Evolutionary conservation across 2,113 vertebrate genomes (phyloP).

Genomic region (Coptodon rendalli): DNA sequence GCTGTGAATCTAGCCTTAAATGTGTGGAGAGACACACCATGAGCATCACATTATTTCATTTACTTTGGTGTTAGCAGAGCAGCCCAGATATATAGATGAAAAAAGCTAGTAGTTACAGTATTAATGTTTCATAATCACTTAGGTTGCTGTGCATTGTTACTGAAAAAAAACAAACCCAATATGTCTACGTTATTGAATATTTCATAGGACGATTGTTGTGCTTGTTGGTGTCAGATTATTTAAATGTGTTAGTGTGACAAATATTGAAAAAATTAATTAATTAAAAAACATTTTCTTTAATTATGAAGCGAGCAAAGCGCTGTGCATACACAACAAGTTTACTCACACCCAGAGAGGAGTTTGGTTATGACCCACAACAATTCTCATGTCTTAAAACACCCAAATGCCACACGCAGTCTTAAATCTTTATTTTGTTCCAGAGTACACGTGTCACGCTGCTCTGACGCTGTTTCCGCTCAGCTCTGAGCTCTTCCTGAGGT

Average conservation of each 20-base stretch:
- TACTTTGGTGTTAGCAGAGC: neutral
- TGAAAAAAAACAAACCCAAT: neutral
- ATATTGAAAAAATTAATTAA: fast-evolving
- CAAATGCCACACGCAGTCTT: neutral
- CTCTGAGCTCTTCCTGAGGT: neutral
- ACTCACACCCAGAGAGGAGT: neutral
- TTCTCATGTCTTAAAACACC: neutral
- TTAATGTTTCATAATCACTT: neutral
- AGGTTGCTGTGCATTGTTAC: neutral
- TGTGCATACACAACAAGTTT: neutral
- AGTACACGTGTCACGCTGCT: neutral
- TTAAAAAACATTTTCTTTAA: neutral
- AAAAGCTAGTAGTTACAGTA: neutral
- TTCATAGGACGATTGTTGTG: neutral
- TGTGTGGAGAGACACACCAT: neutral
- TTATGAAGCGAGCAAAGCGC: neutral
- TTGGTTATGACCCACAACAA: neutral
- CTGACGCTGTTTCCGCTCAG: neutral
- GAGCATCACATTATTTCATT: neutral
- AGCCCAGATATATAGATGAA: neutral
- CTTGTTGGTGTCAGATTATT: neutral
- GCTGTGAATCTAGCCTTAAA: neutral
- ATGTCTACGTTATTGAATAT: neutral
- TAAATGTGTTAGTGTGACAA: neutral
- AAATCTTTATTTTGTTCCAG: neutral